These are phyloP conservation scores for Limonius californicus DNA, from an alignment of 1,140 invertebrate species.

Conservation along the genomic window DNA sequence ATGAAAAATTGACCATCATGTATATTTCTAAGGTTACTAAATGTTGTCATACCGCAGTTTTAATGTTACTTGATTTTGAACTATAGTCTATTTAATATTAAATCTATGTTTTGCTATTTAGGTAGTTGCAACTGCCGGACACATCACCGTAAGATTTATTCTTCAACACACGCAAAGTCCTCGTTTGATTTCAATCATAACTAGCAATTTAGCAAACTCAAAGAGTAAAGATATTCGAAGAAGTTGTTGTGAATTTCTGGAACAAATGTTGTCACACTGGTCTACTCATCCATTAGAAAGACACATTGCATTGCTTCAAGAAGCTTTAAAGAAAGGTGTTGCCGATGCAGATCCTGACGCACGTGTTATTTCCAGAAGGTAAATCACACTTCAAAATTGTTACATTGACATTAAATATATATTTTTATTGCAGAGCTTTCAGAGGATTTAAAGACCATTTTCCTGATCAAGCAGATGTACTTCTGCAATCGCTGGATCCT, in stretches of 20 bases:
- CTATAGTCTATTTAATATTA: too few relatives aligned
- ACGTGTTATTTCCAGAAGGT: slow-evolving; percentile 69
- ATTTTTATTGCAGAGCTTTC: slow-evolving; percentile 64
- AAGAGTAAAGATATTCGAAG: slow-evolving; percentile 92
- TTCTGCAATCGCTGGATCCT: slow-evolving; percentile 79
- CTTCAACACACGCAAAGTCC: slow-evolving; percentile 82
- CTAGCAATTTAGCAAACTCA: slow-evolving; percentile 66
- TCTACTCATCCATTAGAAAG: slow-evolving; percentile 75
- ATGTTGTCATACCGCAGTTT: too few relatives aligned
- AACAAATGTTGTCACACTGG: slow-evolving; percentile 83
- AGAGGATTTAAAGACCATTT: slow-evolving; percentile 89
- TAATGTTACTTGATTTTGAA: too few relatives aligned
- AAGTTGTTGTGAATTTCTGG: slow-evolving; percentile 78
- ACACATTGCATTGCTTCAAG: slow-evolving; percentile 72
- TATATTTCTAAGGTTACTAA: too few relatives aligned
- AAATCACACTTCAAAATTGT: slow-evolving; percentile 41
- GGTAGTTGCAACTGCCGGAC: slow-evolving; percentile 89
- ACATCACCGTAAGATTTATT: slow-evolving; percentile 84
- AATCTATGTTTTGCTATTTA: slow-evolving; percentile 40
- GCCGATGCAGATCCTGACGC: slow-evolving; percentile 90
- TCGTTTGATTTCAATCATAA: slow-evolving; percentile 84
- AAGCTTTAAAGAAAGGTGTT: slow-evolving; percentile 85
- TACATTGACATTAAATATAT: slow-evolving; percentile 25
- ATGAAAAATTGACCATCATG: too few relatives aligned
- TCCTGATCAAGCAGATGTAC: slow-evolving; percentile 79